Evolutionary conservation across 2,113 vertebrate genomes (phyloP).

Genomic region (Asarcornis scutulata): DNA sequence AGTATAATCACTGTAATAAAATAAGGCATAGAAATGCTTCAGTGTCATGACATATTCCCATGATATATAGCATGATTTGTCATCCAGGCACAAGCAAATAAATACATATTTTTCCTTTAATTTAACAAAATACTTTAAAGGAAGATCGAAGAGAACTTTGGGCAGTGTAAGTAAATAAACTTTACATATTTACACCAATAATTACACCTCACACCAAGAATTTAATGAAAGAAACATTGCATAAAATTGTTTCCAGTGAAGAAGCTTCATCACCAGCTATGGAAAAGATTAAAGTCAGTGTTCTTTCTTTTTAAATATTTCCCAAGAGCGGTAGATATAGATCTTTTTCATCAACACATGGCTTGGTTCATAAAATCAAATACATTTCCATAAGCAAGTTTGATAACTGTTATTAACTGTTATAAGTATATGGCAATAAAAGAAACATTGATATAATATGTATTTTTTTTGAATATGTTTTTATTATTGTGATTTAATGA

Average conservation of each 20-base stretch:
- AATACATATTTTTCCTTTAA: background rate
- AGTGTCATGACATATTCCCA: background rate
- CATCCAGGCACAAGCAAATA: background rate
- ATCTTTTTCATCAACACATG: background rate
- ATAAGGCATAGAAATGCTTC: background rate
- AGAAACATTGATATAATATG: background rate
- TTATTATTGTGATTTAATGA: background rate
- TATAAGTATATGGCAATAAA: background rate
- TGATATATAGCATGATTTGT: background rate
- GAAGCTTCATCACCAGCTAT: background rate
- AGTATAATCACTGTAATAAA: background rate
- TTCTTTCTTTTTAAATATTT: background rate
- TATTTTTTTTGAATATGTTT: background rate
- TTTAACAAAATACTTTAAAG: background rate
- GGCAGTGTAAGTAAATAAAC: background rate
- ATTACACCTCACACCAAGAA: background rate
- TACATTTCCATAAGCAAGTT: background rate
- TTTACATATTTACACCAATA: background rate
- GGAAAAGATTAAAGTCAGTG: background rate
- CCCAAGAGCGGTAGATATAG: background rate
- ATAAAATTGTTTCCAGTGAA: background rate
- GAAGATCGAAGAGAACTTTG: background rate
- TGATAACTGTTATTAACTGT: background rate
- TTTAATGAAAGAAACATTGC: background rate
- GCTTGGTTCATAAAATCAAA: background rate